A percentile compares a stretch with the other conserved stretches of the same genome.
Evolutionary conservation across 2,113 vertebrate genomes (phyloP).

Genomic region (Reinhardtius hippoglossoides): DNA sequence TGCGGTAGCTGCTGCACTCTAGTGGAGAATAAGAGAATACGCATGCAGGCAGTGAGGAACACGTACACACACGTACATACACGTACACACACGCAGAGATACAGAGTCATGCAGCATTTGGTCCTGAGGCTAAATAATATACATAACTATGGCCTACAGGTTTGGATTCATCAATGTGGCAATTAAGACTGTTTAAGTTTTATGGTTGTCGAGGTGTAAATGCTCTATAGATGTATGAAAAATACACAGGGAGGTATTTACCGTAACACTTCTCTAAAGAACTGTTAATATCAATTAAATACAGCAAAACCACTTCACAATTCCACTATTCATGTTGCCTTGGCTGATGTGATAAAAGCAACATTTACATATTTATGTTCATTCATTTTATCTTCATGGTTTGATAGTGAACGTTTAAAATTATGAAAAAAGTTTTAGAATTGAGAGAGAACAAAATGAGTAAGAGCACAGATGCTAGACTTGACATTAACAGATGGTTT

Average conservation of each 20-base stretch:
- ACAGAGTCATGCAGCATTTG: no score
- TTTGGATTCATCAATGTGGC: background rate
- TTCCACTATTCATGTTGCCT: background rate
- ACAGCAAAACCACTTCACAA: background rate
- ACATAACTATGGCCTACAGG: background rate
- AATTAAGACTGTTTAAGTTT: background rate
- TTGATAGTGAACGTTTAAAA: background rate
- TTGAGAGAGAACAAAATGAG: background rate
- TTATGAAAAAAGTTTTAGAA: background rate
- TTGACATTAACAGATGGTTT: conserved; percentile 34
- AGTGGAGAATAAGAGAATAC: conserved; percentile 59
- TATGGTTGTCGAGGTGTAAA: background rate
- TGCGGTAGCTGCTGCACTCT: conserved; percentile 98
- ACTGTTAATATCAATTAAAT: background rate
- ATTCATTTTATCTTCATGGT: conserved; percentile 1
- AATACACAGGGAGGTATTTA: background rate
- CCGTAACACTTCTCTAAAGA: conserved; percentile 12
- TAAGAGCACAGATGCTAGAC: conserved; percentile 3
- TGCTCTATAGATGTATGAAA: background rate
- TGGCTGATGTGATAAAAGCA: conserved; percentile 23
- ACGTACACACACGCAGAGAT: background rate
- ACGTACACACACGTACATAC: background rate
- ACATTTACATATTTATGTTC: background rate
- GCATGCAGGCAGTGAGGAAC: background rate
- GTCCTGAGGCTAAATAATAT: background rate